Evolutionary conservation across 1,140 invertebrate genomes (phyloP).

Genomic region (Aphelinus atriplicis): DNA sequence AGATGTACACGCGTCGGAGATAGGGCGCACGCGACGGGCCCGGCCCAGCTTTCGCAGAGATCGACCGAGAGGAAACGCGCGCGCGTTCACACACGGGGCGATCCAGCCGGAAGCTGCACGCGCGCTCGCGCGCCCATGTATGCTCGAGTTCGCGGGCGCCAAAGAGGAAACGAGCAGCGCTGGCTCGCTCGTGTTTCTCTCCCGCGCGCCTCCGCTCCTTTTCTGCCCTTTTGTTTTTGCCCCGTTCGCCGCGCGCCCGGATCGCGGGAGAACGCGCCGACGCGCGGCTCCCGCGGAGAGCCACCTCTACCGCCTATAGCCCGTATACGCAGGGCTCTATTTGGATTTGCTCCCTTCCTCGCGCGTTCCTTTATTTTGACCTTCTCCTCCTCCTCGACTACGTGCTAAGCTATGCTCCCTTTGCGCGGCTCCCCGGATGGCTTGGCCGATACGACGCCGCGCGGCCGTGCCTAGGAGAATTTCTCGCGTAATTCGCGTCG

Average conservation of each 20-base stretch:
- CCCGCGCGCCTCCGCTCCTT: background rate
- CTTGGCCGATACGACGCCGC: no score
- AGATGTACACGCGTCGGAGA: background rate
- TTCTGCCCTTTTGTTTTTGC: background rate
- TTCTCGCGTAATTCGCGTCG: no score
- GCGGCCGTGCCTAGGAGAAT: no score
- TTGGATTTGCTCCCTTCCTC: conserved; percentile 4
- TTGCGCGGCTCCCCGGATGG: no score
- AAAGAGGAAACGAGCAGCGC: background rate
- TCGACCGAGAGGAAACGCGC: background rate
- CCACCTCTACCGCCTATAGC: no score
- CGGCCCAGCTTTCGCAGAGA: background rate
- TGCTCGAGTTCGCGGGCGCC: background rate
- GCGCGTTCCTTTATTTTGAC: no score
- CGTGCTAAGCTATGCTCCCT: no score
- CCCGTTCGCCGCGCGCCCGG: background rate
- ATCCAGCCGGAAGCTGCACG: conserved; percentile 4
- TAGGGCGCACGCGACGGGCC: conserved; percentile 8
- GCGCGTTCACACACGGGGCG: background rate
- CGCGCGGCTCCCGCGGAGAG: no score
- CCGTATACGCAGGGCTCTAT: background rate
- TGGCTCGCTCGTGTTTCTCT: background rate
- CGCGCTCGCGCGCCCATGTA: no score
- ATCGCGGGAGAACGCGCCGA: no score
- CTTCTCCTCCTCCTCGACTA: no score